Conservation (phyloP, 2,113 vertebrate species). For the Marmota monax region DNA sequence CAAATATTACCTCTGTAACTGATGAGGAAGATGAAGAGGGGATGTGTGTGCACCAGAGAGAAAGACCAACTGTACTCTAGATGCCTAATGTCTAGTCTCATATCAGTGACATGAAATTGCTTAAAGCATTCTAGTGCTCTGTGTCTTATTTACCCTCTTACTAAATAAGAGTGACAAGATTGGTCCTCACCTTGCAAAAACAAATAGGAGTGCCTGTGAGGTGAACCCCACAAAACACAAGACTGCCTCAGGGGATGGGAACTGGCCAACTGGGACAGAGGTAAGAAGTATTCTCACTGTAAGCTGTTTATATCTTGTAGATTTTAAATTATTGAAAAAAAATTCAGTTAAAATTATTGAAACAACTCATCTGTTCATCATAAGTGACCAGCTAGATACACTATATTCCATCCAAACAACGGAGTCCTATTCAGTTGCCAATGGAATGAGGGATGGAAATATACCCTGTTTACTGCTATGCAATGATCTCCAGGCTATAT, state of each 20-base stretch:
- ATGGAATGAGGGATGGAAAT: neutral
- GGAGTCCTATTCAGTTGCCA: neutral
- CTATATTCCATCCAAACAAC: neutral
- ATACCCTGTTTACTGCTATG: neutral
- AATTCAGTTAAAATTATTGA: neutral
- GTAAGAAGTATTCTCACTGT: neutral
- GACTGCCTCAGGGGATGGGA: neutral
- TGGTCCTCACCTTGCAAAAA: neutral
- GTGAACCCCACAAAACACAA: neutral
- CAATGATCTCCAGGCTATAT: neutral
- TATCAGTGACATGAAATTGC: neutral
- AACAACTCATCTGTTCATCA: neutral
- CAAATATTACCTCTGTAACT: neutral
- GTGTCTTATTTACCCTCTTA: neutral
- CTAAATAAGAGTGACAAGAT: neutral
- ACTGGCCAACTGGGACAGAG: neutral
- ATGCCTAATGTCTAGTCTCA: neutral
- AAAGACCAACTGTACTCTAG: neutral
- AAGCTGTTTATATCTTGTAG: neutral
- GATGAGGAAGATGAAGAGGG: neutral
- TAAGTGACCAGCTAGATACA: neutral
- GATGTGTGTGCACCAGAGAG: neutral
- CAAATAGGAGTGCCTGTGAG: neutral
- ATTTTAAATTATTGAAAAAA: constrained; percentile 15
- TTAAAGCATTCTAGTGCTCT: neutral